A percentile compares a stretch with the other conserved stretches of the same genome.
Conservation (phyloP, 2,888 invertebrate genomes). For the Meteorus colon region DNA sequence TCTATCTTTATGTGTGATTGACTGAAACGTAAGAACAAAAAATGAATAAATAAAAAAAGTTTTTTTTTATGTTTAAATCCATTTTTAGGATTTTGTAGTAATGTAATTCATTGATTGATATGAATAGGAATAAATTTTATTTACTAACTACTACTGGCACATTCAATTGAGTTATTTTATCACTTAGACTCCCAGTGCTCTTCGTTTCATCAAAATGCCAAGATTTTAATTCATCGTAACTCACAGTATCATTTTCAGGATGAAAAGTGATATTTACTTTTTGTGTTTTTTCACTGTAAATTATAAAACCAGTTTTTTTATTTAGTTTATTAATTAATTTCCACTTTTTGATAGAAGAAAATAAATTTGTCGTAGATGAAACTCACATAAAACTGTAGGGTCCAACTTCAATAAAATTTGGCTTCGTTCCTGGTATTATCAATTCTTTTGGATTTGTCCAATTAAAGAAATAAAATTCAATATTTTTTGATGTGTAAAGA, state of each 20-base stretch:
- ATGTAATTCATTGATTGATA: too few species aligned
- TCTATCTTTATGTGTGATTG: slow-evolving; percentile 77
- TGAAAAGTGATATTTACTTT: slow-evolving; percentile 85
- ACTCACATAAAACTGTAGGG: slow-evolving; percentile 73
- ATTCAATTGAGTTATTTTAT: slow-evolving; percentile 84
- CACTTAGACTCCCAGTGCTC: slow-evolving; percentile 81
- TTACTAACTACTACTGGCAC: slow-evolving; percentile 84
- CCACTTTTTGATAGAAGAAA: too few species aligned
- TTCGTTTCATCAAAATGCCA: slow-evolving; percentile 82
- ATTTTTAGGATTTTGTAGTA: not conserved
- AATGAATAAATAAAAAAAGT: too few species aligned
- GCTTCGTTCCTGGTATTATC: slow-evolving; percentile 76
- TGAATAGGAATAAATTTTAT: not conserved
- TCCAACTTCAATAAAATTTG: slow-evolving; percentile 73
- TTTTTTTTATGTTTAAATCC: too few species aligned
- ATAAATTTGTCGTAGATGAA: not conserved
- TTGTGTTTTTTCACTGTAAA: slow-evolving; percentile 79
- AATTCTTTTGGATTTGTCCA: slow-evolving; percentile 85
- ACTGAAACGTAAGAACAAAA: slow-evolving; percentile 65
- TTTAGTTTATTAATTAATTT: not conserved
- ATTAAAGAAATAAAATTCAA: slow-evolving; percentile 84
- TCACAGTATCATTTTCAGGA: slow-evolving; percentile 81
- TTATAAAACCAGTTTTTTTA: not conserved
- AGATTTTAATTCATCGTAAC: slow-evolving; percentile 79
- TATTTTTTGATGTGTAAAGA: slow-evolving; percentile 76